These are phyloP conservation scores for Cydia splendana DNA, from an alignment of 1,140 invertebrate genomes.

Conservation along the genomic window DNA sequence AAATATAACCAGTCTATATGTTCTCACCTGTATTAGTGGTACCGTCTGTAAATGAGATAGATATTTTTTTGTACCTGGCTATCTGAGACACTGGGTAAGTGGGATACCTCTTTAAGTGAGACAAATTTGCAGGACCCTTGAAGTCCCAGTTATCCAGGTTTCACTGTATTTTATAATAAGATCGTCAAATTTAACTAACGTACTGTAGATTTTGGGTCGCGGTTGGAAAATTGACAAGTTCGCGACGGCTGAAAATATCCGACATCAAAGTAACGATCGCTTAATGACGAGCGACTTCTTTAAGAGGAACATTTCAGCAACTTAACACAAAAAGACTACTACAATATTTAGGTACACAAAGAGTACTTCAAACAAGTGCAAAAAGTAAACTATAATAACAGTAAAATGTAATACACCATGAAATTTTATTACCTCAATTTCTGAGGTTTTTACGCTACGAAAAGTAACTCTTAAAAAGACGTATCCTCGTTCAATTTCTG, in stretches of 20 bases:
- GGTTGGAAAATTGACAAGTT: not conserved
- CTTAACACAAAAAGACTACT: not conserved
- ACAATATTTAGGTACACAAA: not conserved
- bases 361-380: conserved; percentile 12
- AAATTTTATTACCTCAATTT: conserved; percentile 13
- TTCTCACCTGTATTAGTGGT: no score
- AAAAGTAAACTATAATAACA: not conserved
- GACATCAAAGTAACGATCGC: not conserved
- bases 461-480: not conserved
- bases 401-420: not conserved
- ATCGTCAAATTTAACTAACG: no score
- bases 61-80: no score
- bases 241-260: not conserved
- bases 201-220: not conserved
- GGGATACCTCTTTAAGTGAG: no score
- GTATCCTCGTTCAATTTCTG: not conserved
- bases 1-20: no score
- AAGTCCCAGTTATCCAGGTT: no score
- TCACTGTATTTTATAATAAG: no score
- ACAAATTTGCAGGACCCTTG: no score
- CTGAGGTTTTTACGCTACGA: not conserved
- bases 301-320: not conserved
- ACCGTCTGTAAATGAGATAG: no score
- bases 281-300: not conserved
- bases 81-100: no score